Base-by-base conservation (phyloP, 2,797 vertebrate species). In the Cygnus olor region DNA sequence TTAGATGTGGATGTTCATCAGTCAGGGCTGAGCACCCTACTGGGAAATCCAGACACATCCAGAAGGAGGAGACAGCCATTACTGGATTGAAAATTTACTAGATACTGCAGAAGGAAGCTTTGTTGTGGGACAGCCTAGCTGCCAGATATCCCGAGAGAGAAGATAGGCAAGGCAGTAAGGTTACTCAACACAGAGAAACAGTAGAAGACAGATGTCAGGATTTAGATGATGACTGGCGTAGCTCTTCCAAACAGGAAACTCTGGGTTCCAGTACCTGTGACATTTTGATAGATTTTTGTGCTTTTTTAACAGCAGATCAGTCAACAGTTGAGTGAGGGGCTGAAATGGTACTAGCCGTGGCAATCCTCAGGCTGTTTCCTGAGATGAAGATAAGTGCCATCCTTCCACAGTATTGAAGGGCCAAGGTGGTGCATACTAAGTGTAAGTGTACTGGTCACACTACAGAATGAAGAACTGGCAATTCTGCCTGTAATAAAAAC, bases 361-460 rank as follows among this genome's bases (percentile, higher is more conserved):
- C 2, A 2, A 89, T 38, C 15, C 7, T 8, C 13, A 36, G 36
- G 10, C 38, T 58, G 25, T 15, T 69, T 76, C 15, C 17, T 25
- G 30, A 61, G 42, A 42, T 38, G 45, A 79, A 61, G 25, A 78
- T 80, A 91, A 20, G 28, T 30, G 4, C 2, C 7, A 5, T 12
- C 85, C 24, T 89, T 68, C 19, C 4, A 60, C 38, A 20, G 5
- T n/a, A 28, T 27, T 7, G 12, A 34, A 84, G 9, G 20, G 30
- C 8, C 0, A 1, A 27, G 4, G 4, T 65, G 6, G 10, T 72
- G 10, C 3, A 0, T 47, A 11, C 5, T 30, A 7, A 25, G 17
- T 40, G 5, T 17, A 58, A 25, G 17, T 36, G 5, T 17, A 58
- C 72, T 16, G 17, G 14, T 25, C 24, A 12, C 25, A 12, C 17